A percentile compares a stretch with the other conserved stretches of the same genome.
These are phyloP conservation scores for Trichosurus vulpecula DNA, from an alignment of 2,797 vertebrate species.

Conservation along the genomic window DNA sequence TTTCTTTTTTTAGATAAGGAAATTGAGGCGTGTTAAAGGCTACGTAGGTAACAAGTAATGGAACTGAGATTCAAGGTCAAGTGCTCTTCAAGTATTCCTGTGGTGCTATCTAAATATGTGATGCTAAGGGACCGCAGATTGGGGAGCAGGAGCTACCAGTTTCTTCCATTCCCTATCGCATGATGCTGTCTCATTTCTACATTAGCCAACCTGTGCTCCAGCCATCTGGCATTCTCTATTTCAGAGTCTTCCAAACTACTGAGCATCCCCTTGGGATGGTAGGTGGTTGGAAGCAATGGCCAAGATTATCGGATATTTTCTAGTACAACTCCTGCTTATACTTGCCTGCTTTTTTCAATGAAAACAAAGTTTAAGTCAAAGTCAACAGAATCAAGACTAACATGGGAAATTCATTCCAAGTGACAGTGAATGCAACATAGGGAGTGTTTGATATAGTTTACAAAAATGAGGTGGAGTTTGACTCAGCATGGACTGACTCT, in stretches of 20 bases:
- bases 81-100: neutral
- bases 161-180: neutral
- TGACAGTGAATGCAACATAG: neutral
- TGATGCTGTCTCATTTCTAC: neutral
- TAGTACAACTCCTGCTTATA: neutral
- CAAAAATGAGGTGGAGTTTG: neutral
- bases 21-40: neutral
- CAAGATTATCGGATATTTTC: neutral
- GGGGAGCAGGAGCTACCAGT: neutral
- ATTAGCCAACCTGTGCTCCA: neutral
- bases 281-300: neutral
- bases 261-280: neutral
- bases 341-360: neutral
- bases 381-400: neutral
- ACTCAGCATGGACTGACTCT: neutral
- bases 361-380: neutral
- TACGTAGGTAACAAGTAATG: neutral
- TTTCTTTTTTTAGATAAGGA: neutral
- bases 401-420: neutral
- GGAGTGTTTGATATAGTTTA: neutral
- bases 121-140: neutral
- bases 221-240: neutral
- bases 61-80: neutral
- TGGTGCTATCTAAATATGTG: neutral
- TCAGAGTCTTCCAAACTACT: neutral